Base-by-base conservation (phyloP, 1,140 invertebrate genomes). In the Lycorma delicatula region DNA sequence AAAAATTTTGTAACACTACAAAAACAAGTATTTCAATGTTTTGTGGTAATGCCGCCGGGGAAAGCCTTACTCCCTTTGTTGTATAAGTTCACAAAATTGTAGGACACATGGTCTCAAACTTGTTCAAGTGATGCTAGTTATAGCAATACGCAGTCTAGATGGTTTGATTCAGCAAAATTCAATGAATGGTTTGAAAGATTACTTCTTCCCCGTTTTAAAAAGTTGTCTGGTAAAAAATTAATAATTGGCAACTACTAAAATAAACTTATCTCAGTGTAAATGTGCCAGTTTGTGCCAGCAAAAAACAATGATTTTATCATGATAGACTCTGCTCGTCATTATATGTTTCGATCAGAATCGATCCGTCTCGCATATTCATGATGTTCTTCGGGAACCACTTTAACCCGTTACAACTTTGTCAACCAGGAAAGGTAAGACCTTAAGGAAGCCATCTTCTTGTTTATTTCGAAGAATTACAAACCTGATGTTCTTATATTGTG, bases 11-110 rank as follows among this genome's bases (percentile, higher is more conserved):
- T n/a, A 60, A 61, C 54, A 41, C 62, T 9, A 52, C 57, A n/a
- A 63, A 63, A 47, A 31, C 56, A 22, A 46, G 29, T 18, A 56
- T 48, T 11, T 58, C 54, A 12, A 65, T 65, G 62, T 58, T 64
- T 46, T 60, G 54, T 60, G 64, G 53, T 12, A 53, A 34, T 53
- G 62, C 64, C 18, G 25, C 41, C 31, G 64, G 62, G n/a, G n/a
- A 49, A 48, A n/a, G 63, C 22, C 52, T 71, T 56, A 67, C 70
- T 7, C 49, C 64, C 0, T 74, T 72, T 58, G 61, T 68, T 9
- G 69, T 74, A 74, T 58, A 73, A 73, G 59, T 61, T 71, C 1
- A 55, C 66, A 58, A 41, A 71, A 58, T 36, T 75, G 20, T 74
- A 64, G 54, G 27, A 60, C 25, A 65, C 64, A 26, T 75, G 73